These are phyloP conservation scores for Lophura nycthemera DNA, from an alignment of 2,113 vertebrate species.

Conservation along the genomic window DNA sequence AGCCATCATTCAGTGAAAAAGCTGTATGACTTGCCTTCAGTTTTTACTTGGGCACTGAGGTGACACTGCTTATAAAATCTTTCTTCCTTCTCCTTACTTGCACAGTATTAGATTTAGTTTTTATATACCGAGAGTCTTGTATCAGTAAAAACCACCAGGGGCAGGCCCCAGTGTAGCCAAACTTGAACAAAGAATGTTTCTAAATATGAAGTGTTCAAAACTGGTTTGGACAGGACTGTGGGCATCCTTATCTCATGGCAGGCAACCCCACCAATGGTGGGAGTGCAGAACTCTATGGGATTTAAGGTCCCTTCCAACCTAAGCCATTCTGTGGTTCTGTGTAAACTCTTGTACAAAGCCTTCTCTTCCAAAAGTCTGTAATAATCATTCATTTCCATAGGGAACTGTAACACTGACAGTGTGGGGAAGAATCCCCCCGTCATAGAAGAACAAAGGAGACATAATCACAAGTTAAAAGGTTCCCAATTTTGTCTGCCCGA, in stretches of 20 bases:
- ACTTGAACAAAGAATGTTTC: neutral
- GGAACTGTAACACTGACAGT: fast-evolving
- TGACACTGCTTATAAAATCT: neutral
- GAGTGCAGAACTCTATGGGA: neutral
- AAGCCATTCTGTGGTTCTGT: neutral
- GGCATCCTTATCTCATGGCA: neutral
- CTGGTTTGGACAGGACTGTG: neutral
- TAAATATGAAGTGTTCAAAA: neutral
- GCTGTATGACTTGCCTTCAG: neutral
- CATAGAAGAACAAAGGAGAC: neutral
- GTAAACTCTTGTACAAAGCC: neutral
- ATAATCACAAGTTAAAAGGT: neutral
- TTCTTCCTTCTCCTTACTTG: fast-evolving
- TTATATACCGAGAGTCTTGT: neutral
- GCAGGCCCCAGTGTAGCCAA: too few species aligned
- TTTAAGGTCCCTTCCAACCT: neutral
- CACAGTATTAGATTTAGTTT: neutral
- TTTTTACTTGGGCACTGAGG: neutral
- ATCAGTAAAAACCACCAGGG: neutral
- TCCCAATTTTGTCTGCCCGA: neutral
- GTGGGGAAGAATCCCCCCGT: neutral
- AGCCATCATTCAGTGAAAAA: neutral
- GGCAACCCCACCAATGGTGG: too few species aligned
- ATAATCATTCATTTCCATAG: neutral
- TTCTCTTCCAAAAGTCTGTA: neutral